Conservation (phyloP, 1,140 invertebrate genomes). For the Anthonomus grandis region DNA sequence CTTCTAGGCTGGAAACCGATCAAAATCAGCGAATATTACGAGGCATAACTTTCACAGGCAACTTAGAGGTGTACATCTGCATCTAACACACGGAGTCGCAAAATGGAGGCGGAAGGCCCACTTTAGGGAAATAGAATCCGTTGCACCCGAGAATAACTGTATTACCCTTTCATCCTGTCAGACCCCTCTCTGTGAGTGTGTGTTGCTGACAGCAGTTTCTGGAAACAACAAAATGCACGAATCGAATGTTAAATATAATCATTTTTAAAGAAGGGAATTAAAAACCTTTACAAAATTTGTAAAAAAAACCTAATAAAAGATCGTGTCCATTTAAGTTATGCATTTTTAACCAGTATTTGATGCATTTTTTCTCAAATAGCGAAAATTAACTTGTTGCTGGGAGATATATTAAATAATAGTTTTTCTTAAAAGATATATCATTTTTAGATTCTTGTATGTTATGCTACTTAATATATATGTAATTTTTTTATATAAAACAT, state of each 20-base stretch:
- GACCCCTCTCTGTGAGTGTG: constrained; percentile 6
- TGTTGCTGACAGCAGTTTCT: constrained; percentile 6
- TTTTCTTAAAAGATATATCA: neutral
- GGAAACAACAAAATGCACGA: neutral
- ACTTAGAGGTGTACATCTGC: constrained; percentile 3
- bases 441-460: neutral
- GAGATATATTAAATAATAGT: neutral
- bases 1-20: no score
- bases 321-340: neutral
- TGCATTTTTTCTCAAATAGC: neutral
- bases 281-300: neutral
- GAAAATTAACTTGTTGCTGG: neutral
- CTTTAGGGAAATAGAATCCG: constrained; percentile 23
- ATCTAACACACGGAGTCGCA: constrained; percentile 14
- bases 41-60: no score
- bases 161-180: constrained; percentile 25
- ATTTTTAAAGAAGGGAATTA: neutral
- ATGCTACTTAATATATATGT: neutral
- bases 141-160: constrained; percentile 21
- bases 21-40: no score
- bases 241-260: neutral
- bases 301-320: neutral
- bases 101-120: constrained; percentile 13
- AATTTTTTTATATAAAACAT: neutral
- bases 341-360: neutral